These are phyloP conservation scores for Dynastes tityus DNA, from an alignment of 2,888 invertebrate genomes.

Conservation along the genomic window DNA sequence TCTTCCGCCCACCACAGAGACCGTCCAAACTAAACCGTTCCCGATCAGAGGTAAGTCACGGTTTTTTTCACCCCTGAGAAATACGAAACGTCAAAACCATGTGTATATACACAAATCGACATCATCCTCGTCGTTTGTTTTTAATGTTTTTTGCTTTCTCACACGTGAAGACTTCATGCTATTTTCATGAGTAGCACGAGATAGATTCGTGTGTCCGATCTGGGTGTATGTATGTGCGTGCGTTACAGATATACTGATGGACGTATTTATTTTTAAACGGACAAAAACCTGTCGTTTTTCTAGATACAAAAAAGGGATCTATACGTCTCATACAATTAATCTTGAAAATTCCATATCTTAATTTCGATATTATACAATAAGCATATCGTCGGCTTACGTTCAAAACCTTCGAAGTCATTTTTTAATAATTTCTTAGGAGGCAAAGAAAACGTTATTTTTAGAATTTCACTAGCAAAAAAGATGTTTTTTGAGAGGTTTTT, in stretches of 20 bases:
- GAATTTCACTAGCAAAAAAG: too few relatives aligned
- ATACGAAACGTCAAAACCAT: not conserved
- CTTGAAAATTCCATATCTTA: too few relatives aligned
- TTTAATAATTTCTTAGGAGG: too few relatives aligned
- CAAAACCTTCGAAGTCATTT: too few relatives aligned
- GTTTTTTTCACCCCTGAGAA: not conserved
- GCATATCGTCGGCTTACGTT: too few relatives aligned
- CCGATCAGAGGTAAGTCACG: slow-evolving; percentile 82
- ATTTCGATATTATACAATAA: too few relatives aligned
- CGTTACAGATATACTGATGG: not conserved
- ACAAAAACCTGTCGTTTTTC: too few relatives aligned
- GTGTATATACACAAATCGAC: not conserved
- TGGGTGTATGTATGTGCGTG: not conserved
- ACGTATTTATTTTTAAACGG: not conserved
- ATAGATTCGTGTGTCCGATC: not conserved
- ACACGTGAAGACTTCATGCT: slow-evolving; percentile 55
- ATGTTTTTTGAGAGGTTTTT: too few relatives aligned
- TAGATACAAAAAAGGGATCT: too few relatives aligned
- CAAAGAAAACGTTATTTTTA: too few relatives aligned
- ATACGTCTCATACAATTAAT: too few relatives aligned
- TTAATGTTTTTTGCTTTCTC: slow-evolving; percentile 19
- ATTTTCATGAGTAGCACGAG: slow-evolving; percentile 22
- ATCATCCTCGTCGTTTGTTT: slow-evolving; percentile 6
- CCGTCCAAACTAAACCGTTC: slow-evolving; percentile 91
- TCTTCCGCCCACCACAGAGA: slow-evolving; percentile 86